A percentile compares a stretch with the other conserved stretches of the same genome.
These are phyloP conservation scores for Lithophane leautieri DNA, from an alignment of 2,888 invertebrate genomes.

Conservation along the genomic window DNA sequence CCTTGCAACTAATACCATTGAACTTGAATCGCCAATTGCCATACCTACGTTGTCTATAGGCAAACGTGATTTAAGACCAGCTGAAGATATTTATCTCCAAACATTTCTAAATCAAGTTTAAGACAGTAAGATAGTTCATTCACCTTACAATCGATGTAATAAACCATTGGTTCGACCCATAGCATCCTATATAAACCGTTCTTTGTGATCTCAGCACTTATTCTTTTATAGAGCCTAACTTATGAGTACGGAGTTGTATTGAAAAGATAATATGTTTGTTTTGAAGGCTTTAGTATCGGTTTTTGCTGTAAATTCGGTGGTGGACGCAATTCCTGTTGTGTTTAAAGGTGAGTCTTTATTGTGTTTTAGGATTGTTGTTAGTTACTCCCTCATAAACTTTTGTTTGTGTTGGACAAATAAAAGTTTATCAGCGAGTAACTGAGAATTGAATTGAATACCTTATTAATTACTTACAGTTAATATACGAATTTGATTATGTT, in stretches of 20 bases:
- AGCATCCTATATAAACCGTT: constrained; percentile 68
- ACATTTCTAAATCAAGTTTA: constrained; percentile 65
- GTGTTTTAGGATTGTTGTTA: background rate
- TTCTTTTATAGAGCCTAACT: constrained; percentile 57
- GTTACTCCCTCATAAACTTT: background rate
- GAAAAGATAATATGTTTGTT: constrained; percentile 58
- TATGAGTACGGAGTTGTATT: constrained; percentile 49
- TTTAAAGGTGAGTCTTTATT: constrained; percentile 75
- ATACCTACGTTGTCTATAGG: constrained; percentile 46
- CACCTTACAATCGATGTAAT: constrained; percentile 61
- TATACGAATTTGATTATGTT: too few relatives aligned
- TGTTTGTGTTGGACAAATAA: background rate
- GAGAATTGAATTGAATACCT: too few relatives aligned
- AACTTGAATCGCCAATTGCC: constrained; percentile 44
- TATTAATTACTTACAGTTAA: background rate
- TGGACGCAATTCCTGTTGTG: constrained; percentile 73
- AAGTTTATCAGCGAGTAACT: too few relatives aligned
- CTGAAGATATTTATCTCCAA: constrained; percentile 60
- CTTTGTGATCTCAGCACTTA: constrained; percentile 60
- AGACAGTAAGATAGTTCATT: constrained; percentile 65
- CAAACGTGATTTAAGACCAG: constrained; percentile 61
- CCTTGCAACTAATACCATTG: constrained; percentile 51
- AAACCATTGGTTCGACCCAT: constrained; percentile 61
- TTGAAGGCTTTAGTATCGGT: constrained; percentile 52
- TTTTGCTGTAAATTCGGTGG: constrained; percentile 53